Evolutionary conservation across 2,797 vertebrate species (phyloP), one percentile per base, ranked within the genome.

Genomic region (Cyclura pinguis): DNA sequence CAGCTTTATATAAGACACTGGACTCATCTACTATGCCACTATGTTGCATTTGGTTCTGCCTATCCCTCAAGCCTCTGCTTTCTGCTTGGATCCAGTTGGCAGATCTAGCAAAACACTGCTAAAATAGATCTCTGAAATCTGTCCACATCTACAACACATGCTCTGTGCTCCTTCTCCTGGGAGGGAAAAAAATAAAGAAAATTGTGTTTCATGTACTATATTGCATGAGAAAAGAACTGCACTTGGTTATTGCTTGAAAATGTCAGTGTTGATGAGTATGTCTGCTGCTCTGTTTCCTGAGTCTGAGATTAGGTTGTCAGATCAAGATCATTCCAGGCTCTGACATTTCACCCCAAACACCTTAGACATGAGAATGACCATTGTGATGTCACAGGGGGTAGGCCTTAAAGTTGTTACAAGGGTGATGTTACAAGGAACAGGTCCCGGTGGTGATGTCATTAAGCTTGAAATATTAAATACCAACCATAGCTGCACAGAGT

Each of bases 241-340:
- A 32, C 86, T 72, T 74, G 86, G 62, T 29, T 69, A 27, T n/a
- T 57, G 55, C 52, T 67, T 88, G 12, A 62, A 88, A 85, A 57
- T 1, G 72, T 35, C 16, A 59, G 4, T 52, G n/a, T 64, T 90
- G 52, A 10, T 67, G 91, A 81, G 72, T 42, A 85, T 2, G 87
- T 92, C 76, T 80, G 59, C 55, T 73, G 27, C 76, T 90, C 59
- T 74, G 50, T 16, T 50, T 77, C 42, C 10, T 27, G 69, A 7
- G n/a, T 42, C 38, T 59, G 73, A 20, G n/a, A 38, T 74, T 69
- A 69, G 1, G 9, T 10, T 69, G 29, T 32, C 67, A 62, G 20
- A 6, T 62, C 59, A 62, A 20, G 59, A 62, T 5, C 57, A 57
- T 20, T 18, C 59, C 20, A 20, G 59, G 6, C 4, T 6, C 20